Evolutionary conservation across 64 coral and sea anemone species (phyloP).

Genomic region (Catalaphyllia jardinei): DNA sequence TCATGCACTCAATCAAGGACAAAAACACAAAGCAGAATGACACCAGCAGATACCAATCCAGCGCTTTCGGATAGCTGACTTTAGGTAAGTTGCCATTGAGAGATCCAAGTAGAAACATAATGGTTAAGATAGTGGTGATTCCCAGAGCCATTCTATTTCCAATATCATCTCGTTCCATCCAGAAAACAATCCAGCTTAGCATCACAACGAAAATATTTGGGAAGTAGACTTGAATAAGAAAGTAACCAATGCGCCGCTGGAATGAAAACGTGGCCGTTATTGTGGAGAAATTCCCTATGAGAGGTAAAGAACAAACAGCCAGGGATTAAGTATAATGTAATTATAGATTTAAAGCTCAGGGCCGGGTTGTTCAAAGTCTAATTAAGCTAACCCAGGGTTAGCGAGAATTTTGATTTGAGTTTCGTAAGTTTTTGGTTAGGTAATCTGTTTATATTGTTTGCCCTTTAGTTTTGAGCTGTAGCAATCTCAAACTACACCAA

Average conservation of each 20-base stretch:
- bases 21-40: slow-evolving; percentile 43
- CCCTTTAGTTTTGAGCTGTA: too few relatives aligned
- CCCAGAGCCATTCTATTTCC: slow-evolving; percentile 34
- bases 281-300: not conserved
- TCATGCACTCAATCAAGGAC: slow-evolving; percentile 28
- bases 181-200: slow-evolving; percentile 43
- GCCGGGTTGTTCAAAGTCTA: too few relatives aligned
- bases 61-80: slow-evolving; percentile 47
- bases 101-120: slow-evolving; percentile 34
- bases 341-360: too few relatives aligned
- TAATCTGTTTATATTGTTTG: too few relatives aligned
- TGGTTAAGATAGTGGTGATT: slow-evolving; percentile 51
- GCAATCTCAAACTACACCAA: too few relatives aligned
- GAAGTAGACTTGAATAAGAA: slow-evolving; percentile 43
- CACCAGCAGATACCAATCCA: slow-evolving; percentile 46
- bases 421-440: too few relatives aligned
- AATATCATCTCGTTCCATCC: slow-evolving; percentile 26
- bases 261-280: slow-evolving; percentile 12
- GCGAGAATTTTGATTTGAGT: too few relatives aligned
- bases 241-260: slow-evolving; percentile 32
- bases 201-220: slow-evolving; percentile 28
- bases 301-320: not conserved
- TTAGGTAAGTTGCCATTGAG: slow-evolving; percentile 26
- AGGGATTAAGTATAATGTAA: too few relatives aligned
- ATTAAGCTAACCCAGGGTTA: too few relatives aligned